These are phyloP conservation scores for Psettodes erumei DNA, from an alignment of 2,113 vertebrate genomes.

Conservation along the genomic window DNA sequence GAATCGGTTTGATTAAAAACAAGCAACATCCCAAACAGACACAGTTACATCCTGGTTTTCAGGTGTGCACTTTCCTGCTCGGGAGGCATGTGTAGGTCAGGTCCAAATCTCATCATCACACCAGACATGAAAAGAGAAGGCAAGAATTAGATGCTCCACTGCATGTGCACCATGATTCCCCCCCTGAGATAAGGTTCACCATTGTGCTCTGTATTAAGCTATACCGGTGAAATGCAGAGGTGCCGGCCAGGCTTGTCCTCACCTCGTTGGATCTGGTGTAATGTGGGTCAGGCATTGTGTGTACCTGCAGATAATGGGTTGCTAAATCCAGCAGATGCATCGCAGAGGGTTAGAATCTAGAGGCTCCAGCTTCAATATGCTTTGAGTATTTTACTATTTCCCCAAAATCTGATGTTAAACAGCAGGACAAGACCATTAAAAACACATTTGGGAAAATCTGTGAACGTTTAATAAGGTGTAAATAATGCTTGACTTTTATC, in stretches of 20 bases:
- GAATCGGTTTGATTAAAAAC: slow-evolving; percentile 51
- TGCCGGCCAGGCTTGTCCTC: slow-evolving; percentile 19
- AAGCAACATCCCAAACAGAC: slow-evolving; percentile 15
- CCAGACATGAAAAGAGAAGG: slow-evolving; percentile 3
- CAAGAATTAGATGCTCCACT: slow-evolving; percentile 7
- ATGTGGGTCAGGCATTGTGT: slow-evolving; percentile 19
- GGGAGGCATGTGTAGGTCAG: slow-evolving; percentile 34
- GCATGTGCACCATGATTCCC: not conserved
- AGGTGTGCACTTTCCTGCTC: slow-evolving; percentile 17
- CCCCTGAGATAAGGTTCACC: slow-evolving; percentile 12
- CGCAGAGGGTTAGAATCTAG: not conserved
- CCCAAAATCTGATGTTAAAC: slow-evolving; percentile 11
- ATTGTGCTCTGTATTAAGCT: slow-evolving; percentile 11
- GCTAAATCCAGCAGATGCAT: not conserved
- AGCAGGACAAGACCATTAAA: slow-evolving; percentile 1
- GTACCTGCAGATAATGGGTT: slow-evolving; percentile 1
- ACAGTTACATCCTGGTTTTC: slow-evolving; percentile 43
- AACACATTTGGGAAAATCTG: slow-evolving; percentile 14
- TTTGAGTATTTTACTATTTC: not conserved
- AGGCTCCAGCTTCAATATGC: not conserved
- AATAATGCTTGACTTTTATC: slow-evolving; percentile 21
- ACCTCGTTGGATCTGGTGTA: slow-evolving; percentile 14
- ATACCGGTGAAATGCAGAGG: slow-evolving; percentile 7
- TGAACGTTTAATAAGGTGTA: not conserved
- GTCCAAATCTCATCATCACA: slow-evolving; percentile 4